Base-by-base conservation (phyloP, 2,888 invertebrate genomes). In the Drosophila pseudotakahashii region DNA sequence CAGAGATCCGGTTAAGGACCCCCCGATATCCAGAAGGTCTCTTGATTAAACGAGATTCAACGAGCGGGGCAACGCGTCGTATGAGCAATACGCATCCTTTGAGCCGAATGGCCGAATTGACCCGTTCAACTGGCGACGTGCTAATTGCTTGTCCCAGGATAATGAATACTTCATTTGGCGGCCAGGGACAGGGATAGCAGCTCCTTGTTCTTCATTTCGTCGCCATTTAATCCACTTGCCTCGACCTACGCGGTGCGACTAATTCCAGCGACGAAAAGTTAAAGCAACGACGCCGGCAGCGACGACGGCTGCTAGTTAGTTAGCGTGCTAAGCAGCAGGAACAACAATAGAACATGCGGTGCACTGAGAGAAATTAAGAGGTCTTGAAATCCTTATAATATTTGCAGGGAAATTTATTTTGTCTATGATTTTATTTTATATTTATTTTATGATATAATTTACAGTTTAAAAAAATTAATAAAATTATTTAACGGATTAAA, bases 241-340 rank as follows among this genome's bases (percentile, higher is more conserved):
- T 89, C 76, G 89, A 88, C 54, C 85, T 75, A 81, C 88, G 89
- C 79, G 85, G 53, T 57, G 76, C 82, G 80, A 86, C 85, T 86
- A 83, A 86, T 81, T 77, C 73, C 54, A 78, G 62, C 70, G 66
- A 67, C 68, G 64, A 74, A 84, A 62, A 77, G 76, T 63, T 81
- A 74, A 87, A 77, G 77, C 80, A 58, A 58, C 76, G 51, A 41
- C 48, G 51, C 50, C 73, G 63, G 7, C 52, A 45, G 36, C 55
- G 67, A 39, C 67, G 36, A 41, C 55, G 32, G 10, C 72, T 57
- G 36, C 73, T 58, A 53, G 60, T 74, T 73, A 68, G 73, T 75
- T 75, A 74, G 73, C 73, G 68, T 74, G 73, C 61, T 74, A 64
- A 73, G 72, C 59, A 53, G 47, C 72, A 52, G 57, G 73, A 60